phyloP scores from a whole-genome alignment of 2,113 vertebrate species.

The Callocephalon fimbriatum region DNA sequence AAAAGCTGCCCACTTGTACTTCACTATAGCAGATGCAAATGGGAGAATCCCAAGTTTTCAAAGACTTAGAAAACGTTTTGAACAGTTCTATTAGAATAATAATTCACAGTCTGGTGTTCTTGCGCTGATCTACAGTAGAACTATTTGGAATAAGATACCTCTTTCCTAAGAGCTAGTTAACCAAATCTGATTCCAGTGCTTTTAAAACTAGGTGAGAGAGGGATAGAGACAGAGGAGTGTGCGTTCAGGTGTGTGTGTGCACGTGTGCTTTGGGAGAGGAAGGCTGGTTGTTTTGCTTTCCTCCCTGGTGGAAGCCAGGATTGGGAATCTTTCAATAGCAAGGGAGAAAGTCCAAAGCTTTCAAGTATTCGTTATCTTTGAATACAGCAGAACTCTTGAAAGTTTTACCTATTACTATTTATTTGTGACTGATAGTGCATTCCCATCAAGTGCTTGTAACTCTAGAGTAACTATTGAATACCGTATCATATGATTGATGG shows the following conservation, averaged over 20 bases:
- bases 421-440: not conserved
- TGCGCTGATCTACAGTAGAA: not conserved
- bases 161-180: conserved; percentile 5
- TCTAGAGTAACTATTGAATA: conserved; percentile 59
- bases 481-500: conserved; percentile 76
- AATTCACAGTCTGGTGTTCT: not conserved
- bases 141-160: not conserved
- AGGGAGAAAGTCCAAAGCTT: not conserved
- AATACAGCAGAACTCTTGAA: not conserved
- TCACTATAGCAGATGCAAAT: not conserved
- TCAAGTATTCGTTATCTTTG: not conserved
- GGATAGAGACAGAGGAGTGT: not conserved
- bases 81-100: not conserved
- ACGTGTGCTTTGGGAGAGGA: not conserved
- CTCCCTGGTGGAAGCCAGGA: not conserved
- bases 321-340: not conserved
- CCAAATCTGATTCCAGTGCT: not conserved
- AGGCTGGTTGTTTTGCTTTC: not conserved
- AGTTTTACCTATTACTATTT: not conserved
- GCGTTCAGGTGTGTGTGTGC: not conserved
- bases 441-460: conserved; percentile 58
- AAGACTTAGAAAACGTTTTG: not conserved
- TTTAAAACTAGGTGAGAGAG: not conserved
- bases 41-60: not conserved
- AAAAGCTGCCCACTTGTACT: not conserved